Evolutionary conservation across 92 coral and sea anemone genomes (phyloP).

Genomic region (Phenganax marumi): DNA sequence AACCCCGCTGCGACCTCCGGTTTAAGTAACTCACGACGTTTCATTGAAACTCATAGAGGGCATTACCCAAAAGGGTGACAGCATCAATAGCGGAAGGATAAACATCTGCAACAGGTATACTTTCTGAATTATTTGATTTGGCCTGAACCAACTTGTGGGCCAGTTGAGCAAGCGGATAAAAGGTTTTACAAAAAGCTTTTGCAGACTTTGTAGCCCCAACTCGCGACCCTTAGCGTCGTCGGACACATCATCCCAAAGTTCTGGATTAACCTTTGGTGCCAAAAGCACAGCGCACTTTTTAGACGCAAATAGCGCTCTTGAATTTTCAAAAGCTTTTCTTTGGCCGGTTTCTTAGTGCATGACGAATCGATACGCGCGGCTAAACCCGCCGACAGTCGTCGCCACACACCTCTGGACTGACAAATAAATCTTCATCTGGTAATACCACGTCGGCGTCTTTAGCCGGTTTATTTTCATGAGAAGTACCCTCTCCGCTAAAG

Average conservation of each 20-base stretch:
- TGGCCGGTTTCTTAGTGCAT: constrained; percentile 56
- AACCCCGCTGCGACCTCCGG: constrained; percentile 2
- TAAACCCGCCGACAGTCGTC: constrained; percentile 38
- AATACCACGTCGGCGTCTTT: constrained; percentile 6
- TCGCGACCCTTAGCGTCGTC: constrained; percentile 46
- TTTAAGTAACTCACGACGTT: not conserved
- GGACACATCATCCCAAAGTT: constrained; percentile 54
- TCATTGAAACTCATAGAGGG: constrained; percentile 20
- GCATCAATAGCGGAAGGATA: constrained; percentile 39
- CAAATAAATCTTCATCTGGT: constrained; percentile 52
- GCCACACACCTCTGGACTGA: constrained; percentile 53
- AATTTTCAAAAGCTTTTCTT: constrained; percentile 45
- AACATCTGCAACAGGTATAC: constrained; percentile 36
- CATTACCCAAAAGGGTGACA: constrained; percentile 19
- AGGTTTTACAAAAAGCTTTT: constrained; percentile 47
- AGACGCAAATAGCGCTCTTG: constrained; percentile 50
- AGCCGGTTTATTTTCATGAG: not conserved
- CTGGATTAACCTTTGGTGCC: constrained; percentile 55
- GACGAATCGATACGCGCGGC: constrained; percentile 46
- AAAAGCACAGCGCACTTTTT: constrained; percentile 47
- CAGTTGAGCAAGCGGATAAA: constrained; percentile 46
- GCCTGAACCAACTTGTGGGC: constrained; percentile 52
- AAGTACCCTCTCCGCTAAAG: not conserved
- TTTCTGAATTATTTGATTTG: constrained; percentile 35
- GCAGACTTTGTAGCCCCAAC: constrained; percentile 43